These are phyloP conservation scores for Bujurquina vittata DNA, from an alignment of 2,113 vertebrate species.

Conservation along the genomic window DNA sequence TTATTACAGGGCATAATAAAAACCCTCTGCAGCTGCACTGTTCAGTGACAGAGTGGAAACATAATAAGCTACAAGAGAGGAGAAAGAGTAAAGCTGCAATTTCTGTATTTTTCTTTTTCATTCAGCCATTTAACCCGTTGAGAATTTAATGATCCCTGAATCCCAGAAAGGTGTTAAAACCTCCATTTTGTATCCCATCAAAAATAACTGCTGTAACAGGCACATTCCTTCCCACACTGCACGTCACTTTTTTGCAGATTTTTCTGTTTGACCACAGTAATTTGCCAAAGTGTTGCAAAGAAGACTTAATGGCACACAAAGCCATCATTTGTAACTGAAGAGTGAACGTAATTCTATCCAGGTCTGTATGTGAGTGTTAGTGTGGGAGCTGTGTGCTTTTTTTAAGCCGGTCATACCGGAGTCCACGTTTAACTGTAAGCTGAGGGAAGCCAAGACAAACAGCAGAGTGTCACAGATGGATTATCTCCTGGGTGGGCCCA, in stretches of 20 bases:
- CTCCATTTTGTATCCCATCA: not conserved
- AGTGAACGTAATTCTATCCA: conserved; percentile 6
- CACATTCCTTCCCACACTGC: not conserved
- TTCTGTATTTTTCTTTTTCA: conserved; percentile 30
- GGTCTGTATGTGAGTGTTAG: conserved; percentile 12
- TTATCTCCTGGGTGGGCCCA: not conserved
- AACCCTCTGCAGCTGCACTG: conserved; percentile 11
- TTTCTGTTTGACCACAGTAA: not conserved
- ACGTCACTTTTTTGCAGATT: not conserved
- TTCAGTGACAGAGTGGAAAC: conserved; percentile 29
- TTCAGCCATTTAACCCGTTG: conserved; percentile 29
- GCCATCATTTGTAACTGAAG: not conserved
- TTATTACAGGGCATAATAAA: conserved; percentile 43
- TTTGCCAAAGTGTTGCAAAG: not conserved
- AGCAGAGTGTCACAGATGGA: conserved; percentile 22
- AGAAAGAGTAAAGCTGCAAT: conserved; percentile 12
- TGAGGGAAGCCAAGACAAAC: conserved; percentile 29
- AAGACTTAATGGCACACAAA: not conserved
- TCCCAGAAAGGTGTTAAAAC: conserved; percentile 25
- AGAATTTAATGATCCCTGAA: conserved; percentile 27
- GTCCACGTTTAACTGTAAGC: conserved; percentile 2
- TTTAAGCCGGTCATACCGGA: not conserved
- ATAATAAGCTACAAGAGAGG: conserved; percentile 13
- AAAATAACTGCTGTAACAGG: not conserved
- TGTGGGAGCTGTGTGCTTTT: conserved; percentile 16